Base-by-base conservation (phyloP, 2,888 invertebrate genomes). In the Drosophila antonietae region DNA sequence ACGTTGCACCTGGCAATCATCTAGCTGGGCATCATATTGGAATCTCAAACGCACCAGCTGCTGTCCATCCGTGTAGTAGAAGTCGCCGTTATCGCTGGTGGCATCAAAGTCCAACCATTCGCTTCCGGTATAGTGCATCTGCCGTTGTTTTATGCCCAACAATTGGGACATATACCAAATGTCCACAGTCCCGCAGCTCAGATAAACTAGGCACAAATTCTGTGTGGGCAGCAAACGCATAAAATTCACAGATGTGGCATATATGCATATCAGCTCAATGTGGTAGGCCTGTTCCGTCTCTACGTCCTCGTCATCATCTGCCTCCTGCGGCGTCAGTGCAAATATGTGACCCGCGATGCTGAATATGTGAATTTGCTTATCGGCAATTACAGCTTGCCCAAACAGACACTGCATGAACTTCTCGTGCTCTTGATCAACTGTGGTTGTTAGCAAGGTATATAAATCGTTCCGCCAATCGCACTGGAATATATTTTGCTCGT, bases 151-250 rank as follows among this genome's bases (percentile, higher is more conserved):
- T 0, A 86, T 62, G 8, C 73, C 73, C 23, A 79, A 68, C 5
- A 81, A 44, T 5, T 63, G 52, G 2, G 92, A 93, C 51, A 87
- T 61, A 65, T 89, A 92, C 91, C 91, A 91, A 15, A 93, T 89
- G 58, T 92, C 92, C 39, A 93, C 83, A 28, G 83, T 88, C 12
- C 93, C 92, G 58, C 89, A 91, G 56, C 76, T 83, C 0, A 92
- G 78, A 33, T 88, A 89, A 15, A 93, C 68, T 15, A 93, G 55
- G 9, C 91, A 78, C 3, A 91, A 70, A 53, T 88, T 90, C 0
- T 73, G 73, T 1, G 74, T 64, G 12, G 79, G 81, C 5, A 90
- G 73, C 3, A 90, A 39, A 10, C 81, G 82, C 28, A 92, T 73
- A n/a, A 83, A 77, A 56, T 80, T 80, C 1, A 92, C 80, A 7